phyloP scores from a whole-genome alignment of 2,888 invertebrate species.

The Spicauda simplicius region DNA sequence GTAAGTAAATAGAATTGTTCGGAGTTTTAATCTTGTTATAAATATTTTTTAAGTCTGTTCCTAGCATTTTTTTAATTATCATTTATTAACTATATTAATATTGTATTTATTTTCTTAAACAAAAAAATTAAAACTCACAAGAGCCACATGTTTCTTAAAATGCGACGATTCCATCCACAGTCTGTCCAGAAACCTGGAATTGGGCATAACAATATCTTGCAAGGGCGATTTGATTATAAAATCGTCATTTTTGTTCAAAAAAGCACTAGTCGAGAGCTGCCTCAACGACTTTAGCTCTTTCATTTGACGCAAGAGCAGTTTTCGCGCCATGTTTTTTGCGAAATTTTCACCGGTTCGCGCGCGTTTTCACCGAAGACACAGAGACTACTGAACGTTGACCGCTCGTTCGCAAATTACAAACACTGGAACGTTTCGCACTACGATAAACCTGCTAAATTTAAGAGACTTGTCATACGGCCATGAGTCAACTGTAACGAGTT shows the following conservation, averaged over 20 bases:
- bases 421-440: conserved; percentile 22
- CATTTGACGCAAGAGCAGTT: conserved; percentile 64
- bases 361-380: conserved; percentile 50
- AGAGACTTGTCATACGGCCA: conserved; percentile 10
- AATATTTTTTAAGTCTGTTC: no score
- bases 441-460: conserved; percentile 30
- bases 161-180: conserved; percentile 61
- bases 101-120: no score
- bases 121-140: conserved; percentile 59
- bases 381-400: conserved; percentile 50
- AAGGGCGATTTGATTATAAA: conserved; percentile 67
- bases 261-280: conserved; percentile 59
- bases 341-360: conserved; percentile 51
- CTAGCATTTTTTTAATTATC: no score
- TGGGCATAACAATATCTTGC: conserved; percentile 63
- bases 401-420: neutral
- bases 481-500: neutral
- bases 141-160: conserved; percentile 66
- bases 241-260: conserved; percentile 56
- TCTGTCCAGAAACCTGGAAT: conserved; percentile 64
- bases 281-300: conserved; percentile 66
- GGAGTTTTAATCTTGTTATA: no score
- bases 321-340: conserved; percentile 61
- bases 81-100: no score
- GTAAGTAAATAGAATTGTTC: no score